phyloP scores from a whole-genome alignment of 2,113 vertebrate species.

The Grus americana region DNA sequence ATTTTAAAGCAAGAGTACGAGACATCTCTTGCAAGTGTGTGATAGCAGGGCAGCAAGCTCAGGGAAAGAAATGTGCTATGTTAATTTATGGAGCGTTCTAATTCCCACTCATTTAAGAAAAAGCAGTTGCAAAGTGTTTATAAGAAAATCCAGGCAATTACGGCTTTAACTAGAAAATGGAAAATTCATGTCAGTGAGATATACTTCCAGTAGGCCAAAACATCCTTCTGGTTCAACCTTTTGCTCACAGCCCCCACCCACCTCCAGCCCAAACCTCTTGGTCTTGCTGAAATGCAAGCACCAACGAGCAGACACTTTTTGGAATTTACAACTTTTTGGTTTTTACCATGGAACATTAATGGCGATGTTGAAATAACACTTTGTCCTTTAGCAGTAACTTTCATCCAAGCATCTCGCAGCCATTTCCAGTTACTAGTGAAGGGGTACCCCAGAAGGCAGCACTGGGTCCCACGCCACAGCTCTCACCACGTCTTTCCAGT shows the following conservation, averaged over 20 bases:
- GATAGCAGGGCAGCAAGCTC: not conserved
- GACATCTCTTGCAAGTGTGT: not conserved
- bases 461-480: not conserved
- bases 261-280: not conserved
- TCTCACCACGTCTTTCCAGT: not conserved
- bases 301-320: not conserved
- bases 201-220: not conserved
- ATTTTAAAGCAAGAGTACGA: not conserved
- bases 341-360: not conserved
- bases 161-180: not conserved
- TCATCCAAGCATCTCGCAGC: not conserved
- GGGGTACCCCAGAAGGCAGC: not conserved
- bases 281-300: not conserved
- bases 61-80: not conserved
- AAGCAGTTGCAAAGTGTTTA: not conserved
- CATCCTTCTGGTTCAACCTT: accelerated
- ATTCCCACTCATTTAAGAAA: not conserved
- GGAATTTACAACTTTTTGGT: not conserved
- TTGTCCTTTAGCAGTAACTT: not conserved
- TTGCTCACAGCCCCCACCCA: accelerated
- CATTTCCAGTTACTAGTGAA: accelerated
- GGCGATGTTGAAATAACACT: not conserved
- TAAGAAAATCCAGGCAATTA: not conserved
- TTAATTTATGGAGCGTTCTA: not conserved
- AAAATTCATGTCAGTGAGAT: not conserved